These are phyloP conservation scores for Trilocha varians DNA, from an alignment of 2,888 invertebrate genomes.

Conservation along the genomic window DNA sequence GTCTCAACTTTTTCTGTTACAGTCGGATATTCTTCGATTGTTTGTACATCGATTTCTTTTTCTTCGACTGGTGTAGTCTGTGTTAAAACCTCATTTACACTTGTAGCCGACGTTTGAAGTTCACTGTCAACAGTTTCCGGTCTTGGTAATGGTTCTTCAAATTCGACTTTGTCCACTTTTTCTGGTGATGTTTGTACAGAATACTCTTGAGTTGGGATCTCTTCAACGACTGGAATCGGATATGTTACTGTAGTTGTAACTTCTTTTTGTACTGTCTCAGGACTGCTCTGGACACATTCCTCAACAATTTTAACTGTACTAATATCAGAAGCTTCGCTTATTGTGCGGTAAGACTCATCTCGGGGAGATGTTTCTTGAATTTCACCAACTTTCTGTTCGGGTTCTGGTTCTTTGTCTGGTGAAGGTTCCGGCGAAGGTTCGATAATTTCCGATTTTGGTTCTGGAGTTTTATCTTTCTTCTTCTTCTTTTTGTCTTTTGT, in stretches of 20 bases:
- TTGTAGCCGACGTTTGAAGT: constrained; percentile 71
- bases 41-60: constrained; percentile 54
- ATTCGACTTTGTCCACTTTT: constrained; percentile 47
- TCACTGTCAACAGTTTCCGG: constrained; percentile 50
- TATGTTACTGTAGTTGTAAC: constrained; percentile 70
- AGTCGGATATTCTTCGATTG: constrained; percentile 38
- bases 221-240: constrained; percentile 74
- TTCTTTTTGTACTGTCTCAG: constrained; percentile 53
- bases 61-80: constrained; percentile 76
- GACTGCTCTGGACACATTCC: constrained; percentile 73
- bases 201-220: constrained; percentile 71
- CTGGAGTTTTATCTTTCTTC: constrained; percentile 46
- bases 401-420: constrained; percentile 21
- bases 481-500: constrained; percentile 63
- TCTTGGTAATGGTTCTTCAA: constrained; percentile 30
- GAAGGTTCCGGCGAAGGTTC: constrained; percentile 15
- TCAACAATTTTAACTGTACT: constrained; percentile 78
- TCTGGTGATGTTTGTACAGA: constrained; percentile 76
- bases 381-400: constrained; percentile 51
- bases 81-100: constrained; percentile 59
- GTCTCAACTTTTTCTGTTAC: constrained; percentile 51
- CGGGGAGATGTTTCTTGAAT: constrained; percentile 65
- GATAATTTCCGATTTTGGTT: constrained; percentile 14
- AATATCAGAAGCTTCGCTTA: constrained; percentile 73
- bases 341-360: constrained; percentile 73